Percentiles rank a stretch among this genome's conserved stretches.
phyloP scores from a whole-genome alignment of 35 echinoderm and acorn worm species.

The Lytechinus pictus region DNA sequence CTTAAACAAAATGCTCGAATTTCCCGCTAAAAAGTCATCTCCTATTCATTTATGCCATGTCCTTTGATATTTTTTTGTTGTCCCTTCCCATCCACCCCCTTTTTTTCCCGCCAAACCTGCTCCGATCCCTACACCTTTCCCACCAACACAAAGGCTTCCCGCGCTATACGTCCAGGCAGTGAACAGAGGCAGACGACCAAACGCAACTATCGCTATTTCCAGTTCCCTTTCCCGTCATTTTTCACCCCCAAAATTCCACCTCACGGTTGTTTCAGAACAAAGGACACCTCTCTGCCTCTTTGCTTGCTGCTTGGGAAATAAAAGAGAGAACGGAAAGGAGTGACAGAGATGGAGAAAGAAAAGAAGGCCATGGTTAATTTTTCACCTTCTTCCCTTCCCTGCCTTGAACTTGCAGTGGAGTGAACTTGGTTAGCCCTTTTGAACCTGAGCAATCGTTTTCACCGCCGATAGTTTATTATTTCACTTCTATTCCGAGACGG shows the following conservation, averaged over 20 bases:
- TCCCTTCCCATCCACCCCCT: background rate
- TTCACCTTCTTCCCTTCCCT: background rate
- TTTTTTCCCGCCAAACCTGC: background rate
- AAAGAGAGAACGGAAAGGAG: background rate
- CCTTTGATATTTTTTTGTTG: background rate
- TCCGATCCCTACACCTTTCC: background rate
- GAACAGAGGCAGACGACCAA: background rate
- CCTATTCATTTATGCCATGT: background rate
- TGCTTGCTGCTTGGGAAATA: background rate
- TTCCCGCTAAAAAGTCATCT: slow-evolving; percentile 17
- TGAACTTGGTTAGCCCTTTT: background rate
- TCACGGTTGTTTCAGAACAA: background rate
- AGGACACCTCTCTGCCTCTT: background rate
- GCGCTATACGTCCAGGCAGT: background rate
- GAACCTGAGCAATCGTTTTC: background rate
- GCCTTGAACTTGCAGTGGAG: background rate
- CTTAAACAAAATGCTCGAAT: background rate
- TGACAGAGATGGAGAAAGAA: background rate
- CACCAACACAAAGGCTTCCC: background rate
- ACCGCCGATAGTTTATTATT: slow-evolving; percentile 4
- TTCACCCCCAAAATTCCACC: background rate
- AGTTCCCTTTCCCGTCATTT: background rate
- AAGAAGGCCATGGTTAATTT: background rate
- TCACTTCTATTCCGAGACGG: background rate
- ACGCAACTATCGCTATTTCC: background rate